phyloP scores from a whole-genome alignment of 1,140 invertebrate genomes.

The Mercenaria mercenaria region DNA sequence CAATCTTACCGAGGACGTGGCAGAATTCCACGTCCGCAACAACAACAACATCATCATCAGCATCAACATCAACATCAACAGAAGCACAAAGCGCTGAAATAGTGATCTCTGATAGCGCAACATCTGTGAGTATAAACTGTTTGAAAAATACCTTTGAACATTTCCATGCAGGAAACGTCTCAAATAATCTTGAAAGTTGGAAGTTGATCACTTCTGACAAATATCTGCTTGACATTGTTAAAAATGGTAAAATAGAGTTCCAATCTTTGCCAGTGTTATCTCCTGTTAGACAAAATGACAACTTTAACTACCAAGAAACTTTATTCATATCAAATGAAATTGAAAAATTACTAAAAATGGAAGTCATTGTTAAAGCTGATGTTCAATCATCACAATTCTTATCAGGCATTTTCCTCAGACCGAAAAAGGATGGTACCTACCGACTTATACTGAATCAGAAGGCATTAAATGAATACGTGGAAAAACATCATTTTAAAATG shows the following conservation, averaged over 20 bases:
- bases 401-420: background rate
- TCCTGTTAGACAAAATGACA: background rate
- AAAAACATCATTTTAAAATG: conserved; percentile 30
- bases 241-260: background rate
- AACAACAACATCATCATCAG: no score
- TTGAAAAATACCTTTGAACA: no score
- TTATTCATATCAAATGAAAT: background rate
- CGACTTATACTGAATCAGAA: background rate
- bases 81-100: no score
- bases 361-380: background rate
- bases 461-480: background rate
- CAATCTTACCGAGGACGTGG: no score
- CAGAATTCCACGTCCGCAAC: no score
- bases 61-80: no score
- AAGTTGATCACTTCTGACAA: background rate
- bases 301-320: no score
- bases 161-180: no score
- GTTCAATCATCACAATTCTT: background rate
- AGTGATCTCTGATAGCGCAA: no score
- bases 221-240: background rate
- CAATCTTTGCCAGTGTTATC: background rate
- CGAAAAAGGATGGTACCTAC: background rate
- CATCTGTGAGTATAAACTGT: no score
- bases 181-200: no score
- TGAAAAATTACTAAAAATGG: background rate